Base-by-base conservation (phyloP, 2,888 invertebrate species). In the Nezara viridula region DNA sequence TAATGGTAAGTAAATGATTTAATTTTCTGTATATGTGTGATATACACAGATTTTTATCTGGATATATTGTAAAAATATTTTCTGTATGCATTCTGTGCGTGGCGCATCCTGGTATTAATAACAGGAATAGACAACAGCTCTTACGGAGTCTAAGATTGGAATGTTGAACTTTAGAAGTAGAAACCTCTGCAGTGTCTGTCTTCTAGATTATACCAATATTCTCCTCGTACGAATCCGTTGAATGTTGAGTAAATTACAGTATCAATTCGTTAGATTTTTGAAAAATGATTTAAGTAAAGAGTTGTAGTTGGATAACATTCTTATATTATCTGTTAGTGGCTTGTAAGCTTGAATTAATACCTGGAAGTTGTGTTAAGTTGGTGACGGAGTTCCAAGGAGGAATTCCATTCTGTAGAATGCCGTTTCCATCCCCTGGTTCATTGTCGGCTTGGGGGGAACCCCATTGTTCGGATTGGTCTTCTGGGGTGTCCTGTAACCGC, bases 111-210 rank as follows among this genome's bases (percentile, higher is more conserved):
- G 81, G n/a, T 24, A 47, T 44, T 81, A 44, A 21, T 44, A 44
- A 44, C 81, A 44, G 81, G 44, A 44, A 81, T 44, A 10, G 81
- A 81, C 44, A n/a, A 24, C n/a, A 12, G 14, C n/a, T 2, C 24
- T 12, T 19, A 12, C 10, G 44, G 81, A 81, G 44, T 81, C 40
- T n/a, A 14, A 24, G 77, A 21, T 81, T 6, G n/a, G 81, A 81
- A 81, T 81, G 81, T 44, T 81, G 81, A 81, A 81, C 81, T 81
- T 81, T 44, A 81, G 37, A n/a, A 47, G 44, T 12, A 24, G 40
- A 77, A 37, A 12, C 6, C 6, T 81, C 81, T 73, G 66, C 19
- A 14, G 66, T 55, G 55, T 55, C 55, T 55, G 10, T 24, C 10
- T 24, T 55, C 55, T 55, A 55, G 24, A 0, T n/a, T n/a, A n/a